Evolutionary conservation across 2,113 vertebrate genomes (phyloP).

Genomic region (Chaetura pelagica): DNA sequence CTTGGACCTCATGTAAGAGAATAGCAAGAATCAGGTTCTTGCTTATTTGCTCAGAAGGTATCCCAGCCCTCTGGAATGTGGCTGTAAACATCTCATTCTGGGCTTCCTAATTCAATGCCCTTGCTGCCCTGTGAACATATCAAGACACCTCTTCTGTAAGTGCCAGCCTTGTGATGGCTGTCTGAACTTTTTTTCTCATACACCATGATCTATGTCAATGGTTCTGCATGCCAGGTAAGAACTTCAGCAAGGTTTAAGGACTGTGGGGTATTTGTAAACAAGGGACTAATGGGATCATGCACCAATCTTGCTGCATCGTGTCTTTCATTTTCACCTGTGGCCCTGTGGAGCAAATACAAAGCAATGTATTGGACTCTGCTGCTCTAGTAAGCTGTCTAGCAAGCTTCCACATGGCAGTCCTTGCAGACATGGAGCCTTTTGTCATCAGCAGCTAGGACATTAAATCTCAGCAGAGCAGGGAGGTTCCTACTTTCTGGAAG

Average conservation of each 20-base stretch:
- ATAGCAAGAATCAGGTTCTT: not conserved
- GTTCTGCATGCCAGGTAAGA: not conserved
- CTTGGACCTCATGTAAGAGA: not conserved
- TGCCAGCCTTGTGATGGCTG: not conserved
- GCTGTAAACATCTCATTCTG: not conserved
- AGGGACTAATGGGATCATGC: not conserved
- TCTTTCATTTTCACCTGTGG: not conserved
- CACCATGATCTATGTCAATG: rapidly evolving
- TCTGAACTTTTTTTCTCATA: not conserved
- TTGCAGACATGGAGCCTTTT: not conserved
- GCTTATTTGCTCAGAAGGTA: not conserved
- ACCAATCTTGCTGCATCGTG: not conserved
- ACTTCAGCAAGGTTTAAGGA: not conserved
- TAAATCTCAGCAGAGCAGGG: not conserved
- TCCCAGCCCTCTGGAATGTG: not conserved
- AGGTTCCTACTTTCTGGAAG: not conserved
- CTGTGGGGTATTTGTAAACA: not conserved
- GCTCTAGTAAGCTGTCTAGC: not conserved
- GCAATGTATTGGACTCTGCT: not conserved
- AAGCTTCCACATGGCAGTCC: not conserved
- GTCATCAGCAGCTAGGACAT: not conserved
- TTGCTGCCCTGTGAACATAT: not conserved
- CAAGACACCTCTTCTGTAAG: not conserved
- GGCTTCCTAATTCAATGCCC: not conserved
- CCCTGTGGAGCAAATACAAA: not conserved